Evolutionary conservation across 2,797 vertebrate genomes (phyloP).

Genomic region (Sardinella longiceps): DNA sequence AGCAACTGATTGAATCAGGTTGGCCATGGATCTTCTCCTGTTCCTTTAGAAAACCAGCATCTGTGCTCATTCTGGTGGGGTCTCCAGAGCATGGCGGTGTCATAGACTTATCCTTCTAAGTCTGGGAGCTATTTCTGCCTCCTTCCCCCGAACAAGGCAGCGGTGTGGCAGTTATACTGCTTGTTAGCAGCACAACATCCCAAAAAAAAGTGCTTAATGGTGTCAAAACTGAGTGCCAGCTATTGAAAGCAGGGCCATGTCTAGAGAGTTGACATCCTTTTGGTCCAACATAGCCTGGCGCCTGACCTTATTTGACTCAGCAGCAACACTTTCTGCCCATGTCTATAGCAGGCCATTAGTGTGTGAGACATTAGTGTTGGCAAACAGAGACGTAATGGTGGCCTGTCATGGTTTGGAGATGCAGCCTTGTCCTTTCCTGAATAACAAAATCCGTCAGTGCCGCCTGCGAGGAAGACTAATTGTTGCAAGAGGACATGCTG

Average conservation of each 20-base stretch:
- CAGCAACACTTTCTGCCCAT: not conserved
- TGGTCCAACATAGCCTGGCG: not conserved
- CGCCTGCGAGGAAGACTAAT: not conserved
- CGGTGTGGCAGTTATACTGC: not conserved
- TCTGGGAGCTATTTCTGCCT: constrained; percentile 6
- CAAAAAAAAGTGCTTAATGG: not conserved
- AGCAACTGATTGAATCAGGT: constrained; percentile 18
- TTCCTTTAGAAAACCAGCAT: constrained; percentile 15
- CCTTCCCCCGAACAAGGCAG: not conserved
- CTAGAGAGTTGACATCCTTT: not conserved
- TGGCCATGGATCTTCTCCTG: constrained; percentile 15
- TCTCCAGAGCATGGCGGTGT: constrained; percentile 22
- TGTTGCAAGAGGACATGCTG: not conserved
- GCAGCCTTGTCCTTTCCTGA: not conserved
- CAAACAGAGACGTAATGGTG: not conserved
- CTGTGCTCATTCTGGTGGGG: constrained; percentile 8
- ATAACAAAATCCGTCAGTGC: not conserved
- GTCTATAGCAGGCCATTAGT: not conserved
- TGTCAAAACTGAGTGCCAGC: not conserved
- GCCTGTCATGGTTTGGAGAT: not conserved
- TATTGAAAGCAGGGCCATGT: not conserved
- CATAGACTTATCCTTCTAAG: constrained; percentile 1
- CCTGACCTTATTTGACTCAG: not conserved
- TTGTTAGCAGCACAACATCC: not conserved
- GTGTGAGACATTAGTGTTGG: not conserved